Conservation (phyloP, 1,140 invertebrate genomes). For the Amyelois transitella region DNA sequence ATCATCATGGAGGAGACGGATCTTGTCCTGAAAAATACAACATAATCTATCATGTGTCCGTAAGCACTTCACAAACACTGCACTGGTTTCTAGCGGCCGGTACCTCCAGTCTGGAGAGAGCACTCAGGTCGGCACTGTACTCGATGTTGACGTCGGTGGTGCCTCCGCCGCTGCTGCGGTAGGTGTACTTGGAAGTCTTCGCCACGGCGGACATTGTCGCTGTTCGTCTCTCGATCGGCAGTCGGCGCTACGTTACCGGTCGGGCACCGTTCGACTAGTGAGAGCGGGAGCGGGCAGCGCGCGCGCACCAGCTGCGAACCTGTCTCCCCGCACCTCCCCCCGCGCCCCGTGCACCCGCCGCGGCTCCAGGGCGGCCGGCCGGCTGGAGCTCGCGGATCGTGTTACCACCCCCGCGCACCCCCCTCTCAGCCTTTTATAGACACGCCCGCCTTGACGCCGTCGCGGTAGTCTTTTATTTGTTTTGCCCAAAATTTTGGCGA, state of each 20-base stretch:
- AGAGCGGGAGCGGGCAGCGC: slow-evolving; percentile 59
- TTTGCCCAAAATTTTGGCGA: slow-evolving; percentile 67
- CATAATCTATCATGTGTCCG: slow-evolving; percentile 60
- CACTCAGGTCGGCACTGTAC: slow-evolving; percentile 93
- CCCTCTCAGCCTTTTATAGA: slow-evolving; percentile 72
- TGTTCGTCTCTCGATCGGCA: slow-evolving; percentile 69
- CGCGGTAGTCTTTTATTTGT: slow-evolving; percentile 62
- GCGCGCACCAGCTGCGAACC: slow-evolving; percentile 31
- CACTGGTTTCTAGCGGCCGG: slow-evolving; percentile 59
- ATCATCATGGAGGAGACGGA: slow-evolving; percentile 97
- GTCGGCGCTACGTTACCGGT: slow-evolving; percentile 73
- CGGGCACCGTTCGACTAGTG: slow-evolving; percentile 73
- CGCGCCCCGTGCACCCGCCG: slow-evolving; percentile 15
- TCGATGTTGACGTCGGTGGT: slow-evolving; percentile 93
- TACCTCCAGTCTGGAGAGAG: slow-evolving; percentile 95
- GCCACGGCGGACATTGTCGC: slow-evolving; percentile 83
- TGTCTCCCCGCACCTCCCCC: slow-evolving; percentile 18
- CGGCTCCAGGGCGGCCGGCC: slow-evolving; percentile 60
- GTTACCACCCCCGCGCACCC: slow-evolving; percentile 71
- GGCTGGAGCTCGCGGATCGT: slow-evolving; percentile 69
- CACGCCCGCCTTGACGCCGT: slow-evolving; percentile 63
- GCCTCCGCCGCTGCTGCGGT: slow-evolving; percentile 87
- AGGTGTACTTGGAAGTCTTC: slow-evolving; percentile 92
- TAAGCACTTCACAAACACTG: slow-evolving; percentile 67
- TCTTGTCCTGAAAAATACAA: slow-evolving; percentile 91